Evolutionary conservation across 2,797 vertebrate species (phyloP).

Genomic region (Bradypodion pumilum): DNA sequence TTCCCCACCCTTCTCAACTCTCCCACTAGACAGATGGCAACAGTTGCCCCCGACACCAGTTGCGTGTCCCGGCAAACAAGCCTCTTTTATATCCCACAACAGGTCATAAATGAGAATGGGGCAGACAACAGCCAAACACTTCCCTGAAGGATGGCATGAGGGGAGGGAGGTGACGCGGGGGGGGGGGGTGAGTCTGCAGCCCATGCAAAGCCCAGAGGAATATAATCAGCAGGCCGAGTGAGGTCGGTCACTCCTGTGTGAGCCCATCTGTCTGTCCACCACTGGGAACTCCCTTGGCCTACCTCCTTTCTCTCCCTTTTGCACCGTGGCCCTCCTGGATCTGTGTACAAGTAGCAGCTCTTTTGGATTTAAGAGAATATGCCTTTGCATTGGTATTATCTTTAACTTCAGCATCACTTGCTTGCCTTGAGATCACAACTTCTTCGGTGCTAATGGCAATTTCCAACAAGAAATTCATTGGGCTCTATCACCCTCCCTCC

Average conservation of each 20-base stretch:
- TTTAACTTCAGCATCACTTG: neutral
- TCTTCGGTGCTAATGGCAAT: neutral
- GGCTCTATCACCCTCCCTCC: too few relatives aligned
- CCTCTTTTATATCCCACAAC: slow-evolving; percentile 63
- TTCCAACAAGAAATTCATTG: neutral
- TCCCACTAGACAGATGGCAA: slow-evolving; percentile 73
- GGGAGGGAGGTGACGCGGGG: neutral
- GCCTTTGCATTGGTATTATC: neutral
- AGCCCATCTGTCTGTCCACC: slow-evolving; percentile 60
- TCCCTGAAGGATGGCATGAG: neutral
- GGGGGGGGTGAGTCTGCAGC: slow-evolving; percentile 11
- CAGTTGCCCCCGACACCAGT: slow-evolving; percentile 69
- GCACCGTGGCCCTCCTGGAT: neutral
- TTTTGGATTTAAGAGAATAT: neutral
- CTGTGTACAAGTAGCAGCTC: neutral
- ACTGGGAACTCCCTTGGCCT: slow-evolving; percentile 1
- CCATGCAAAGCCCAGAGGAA: slow-evolving; percentile 20
- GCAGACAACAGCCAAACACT: slow-evolving; percentile 19
- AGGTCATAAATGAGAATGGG: slow-evolving; percentile 49
- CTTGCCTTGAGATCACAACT: neutral
- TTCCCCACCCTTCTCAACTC: slow-evolving; percentile 37
- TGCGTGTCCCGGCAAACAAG: slow-evolving; percentile 42
- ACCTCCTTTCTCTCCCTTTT: neutral
- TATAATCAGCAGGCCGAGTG: slow-evolving; percentile 58
- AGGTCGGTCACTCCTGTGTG: slow-evolving; percentile 18